Base-by-base conservation (phyloP, 2,888 invertebrate genomes). In the Coecobrya sp. region DNA sequence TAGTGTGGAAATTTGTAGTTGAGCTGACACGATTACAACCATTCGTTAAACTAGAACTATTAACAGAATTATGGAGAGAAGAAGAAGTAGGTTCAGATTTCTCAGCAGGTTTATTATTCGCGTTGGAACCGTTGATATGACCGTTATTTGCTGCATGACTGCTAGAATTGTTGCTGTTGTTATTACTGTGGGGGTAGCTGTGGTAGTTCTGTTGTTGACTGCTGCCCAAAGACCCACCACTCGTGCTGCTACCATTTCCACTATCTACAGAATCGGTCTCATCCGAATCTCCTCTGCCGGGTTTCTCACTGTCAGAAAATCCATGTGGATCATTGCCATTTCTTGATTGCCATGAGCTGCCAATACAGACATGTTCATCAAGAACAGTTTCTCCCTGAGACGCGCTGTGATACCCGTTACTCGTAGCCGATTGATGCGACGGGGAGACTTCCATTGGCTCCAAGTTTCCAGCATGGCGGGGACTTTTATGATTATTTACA, bases 241-340 rank as follows among this genome's bases (percentile, higher is more conserved):
- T 90, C 25, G 87, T 92, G 82, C 94, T 94, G 45, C 94, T 93
- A n/a, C 94, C 94, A 84, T 94, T 94, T 59, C 94, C 94, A 93
- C 94, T 94, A 52, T 94, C 94, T 13, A 94, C 93, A 30, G 94
- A 93, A 62, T 94, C 94, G 11, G 94, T 93, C 70, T 94, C 94
- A 84, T 95, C 94, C 59, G 94, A 94, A 79, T 94, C 94, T 36
- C 85, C 89, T 82, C 90, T 73, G 30, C 81, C 79, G 13, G 68
- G 30, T 82, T 94, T 92, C 25, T 88, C 91, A 76, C 52, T 68
- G 82, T 92, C 94, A 70, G 86, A 76, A 62, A 91, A 68, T 25
- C 88, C 93, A 87, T 90, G 93, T 16, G 86, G 27, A 49, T 93
- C 94, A 85, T 65, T 86, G 0, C 89, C 89, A 70, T 93, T 93